Base-by-base conservation (phyloP, 2,113 vertebrate genomes). In the Oncorhynchus tshawytscha region DNA sequence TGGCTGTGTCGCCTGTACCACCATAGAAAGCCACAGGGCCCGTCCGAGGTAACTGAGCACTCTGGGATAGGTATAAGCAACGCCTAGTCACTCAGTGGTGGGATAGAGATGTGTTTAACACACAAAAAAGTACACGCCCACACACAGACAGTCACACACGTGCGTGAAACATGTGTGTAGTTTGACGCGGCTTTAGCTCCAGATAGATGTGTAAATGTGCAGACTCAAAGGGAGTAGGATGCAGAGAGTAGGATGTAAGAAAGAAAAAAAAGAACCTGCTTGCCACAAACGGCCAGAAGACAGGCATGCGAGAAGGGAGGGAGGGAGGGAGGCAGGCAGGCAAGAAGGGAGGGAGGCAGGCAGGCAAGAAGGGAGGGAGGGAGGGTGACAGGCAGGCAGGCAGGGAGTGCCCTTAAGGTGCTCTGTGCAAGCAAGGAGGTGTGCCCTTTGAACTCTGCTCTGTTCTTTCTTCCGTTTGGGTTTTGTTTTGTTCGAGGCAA, bases 191-290 rank as follows among this genome's bases (percentile, higher is more conserved):
- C 54, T 57, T 39, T 39, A 22, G n/a, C 18, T 20, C 20, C 18
- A 3, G 15, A 24, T 39, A 39, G 39, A 39, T 15, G 65, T 15
- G 34, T 68, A 69, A 78, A 88, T 84, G 34, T 88, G 90, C 85
- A 76, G 77, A 72, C 82, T 92, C 89, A 89, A 90, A 86, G 82
- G 74, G 76, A 84, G 71, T 78, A 87, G 82, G 81, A 79, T 70
- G 60, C 25, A 31, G 25, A 6, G 22, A 25, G 62, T 75, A 82
- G 75, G 79, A 73, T 84, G 75, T 87, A 74, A 82, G 64, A 3
- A 78, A 75, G 84, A 76, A 87, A 73, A 82, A 60, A 90, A 90
- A 87, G 86, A 81, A 89, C 90, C 87, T 86, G 82, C 85, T 84
- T 88, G 86, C 80, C 82, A 85, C 78, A 84, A 72, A 84, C 57